Evolutionary conservation across 2,888 invertebrate species (phyloP).

Genomic region (Dynastes maya): DNA sequence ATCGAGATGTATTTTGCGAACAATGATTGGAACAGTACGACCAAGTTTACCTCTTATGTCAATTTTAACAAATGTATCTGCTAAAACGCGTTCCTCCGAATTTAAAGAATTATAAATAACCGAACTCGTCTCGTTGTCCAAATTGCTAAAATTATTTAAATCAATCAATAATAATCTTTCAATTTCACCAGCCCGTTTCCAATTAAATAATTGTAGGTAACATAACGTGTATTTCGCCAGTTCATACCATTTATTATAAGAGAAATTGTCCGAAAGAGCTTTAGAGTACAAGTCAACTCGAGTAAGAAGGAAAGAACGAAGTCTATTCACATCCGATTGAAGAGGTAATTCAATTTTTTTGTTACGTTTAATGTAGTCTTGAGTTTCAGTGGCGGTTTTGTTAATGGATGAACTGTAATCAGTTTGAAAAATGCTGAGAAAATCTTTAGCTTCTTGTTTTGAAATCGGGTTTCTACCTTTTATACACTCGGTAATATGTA

Average conservation of each 20-base stretch:
- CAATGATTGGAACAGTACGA: not conserved
- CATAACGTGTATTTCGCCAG: too few relatives aligned
- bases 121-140: constrained; percentile 13
- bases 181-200: constrained; percentile 14
- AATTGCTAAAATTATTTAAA: not conserved
- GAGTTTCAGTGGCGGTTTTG: constrained; percentile 17
- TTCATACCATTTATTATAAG: too few relatives aligned
- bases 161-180: not conserved
- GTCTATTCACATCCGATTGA: not conserved
- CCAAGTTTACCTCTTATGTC: constrained; percentile 22
- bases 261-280: too few relatives aligned
- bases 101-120: constrained; percentile 1
- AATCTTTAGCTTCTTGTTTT: constrained; percentile 7
- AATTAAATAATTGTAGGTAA: not conserved
- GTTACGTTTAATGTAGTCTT: not conserved
- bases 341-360: too few relatives aligned
- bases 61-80: constrained; percentile 9
- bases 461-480: not conserved
- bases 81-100: not conserved
- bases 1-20: not conserved
- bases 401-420: not conserved
- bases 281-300: too few relatives aligned
- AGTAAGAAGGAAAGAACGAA: not conserved
- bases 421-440: not conserved
- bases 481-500: not conserved